Base-by-base conservation (phyloP, 2,888 invertebrate genomes). In the Horisme vitalbata region DNA sequence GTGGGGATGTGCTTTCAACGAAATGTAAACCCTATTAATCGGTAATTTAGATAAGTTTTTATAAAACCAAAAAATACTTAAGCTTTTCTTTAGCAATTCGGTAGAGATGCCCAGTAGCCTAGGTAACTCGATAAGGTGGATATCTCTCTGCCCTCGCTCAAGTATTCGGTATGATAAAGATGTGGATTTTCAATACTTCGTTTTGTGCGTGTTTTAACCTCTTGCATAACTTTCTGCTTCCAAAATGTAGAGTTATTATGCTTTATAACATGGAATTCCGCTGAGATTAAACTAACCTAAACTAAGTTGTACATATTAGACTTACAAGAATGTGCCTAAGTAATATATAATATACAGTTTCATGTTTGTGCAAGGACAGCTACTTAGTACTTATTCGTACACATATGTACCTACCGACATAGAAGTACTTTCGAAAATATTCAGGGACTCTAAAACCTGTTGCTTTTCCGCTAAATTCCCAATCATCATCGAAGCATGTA, bases 41-140 rank as follows among this genome's bases (percentile, higher is more conserved):
- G 32, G 24, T 12, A 0, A 31, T 44, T 65, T 69, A 52, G 56
- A 66, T 46, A 20, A 27, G 44, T 33, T 63, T 61, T 69, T 21
- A 35, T n/a, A 26, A 28, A 35, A 9, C 7, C 4, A 6, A 7
- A 13, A 14, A 44, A 24, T 37, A 41, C 49, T 71, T 81, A 67
- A 24, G 59, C 35, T 71, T 41, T 74, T 81, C 68, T 45, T 45
- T 28, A 23, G 30, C 37, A 38, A 53, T 37, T 44, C 43, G 45
- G 43, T 49, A 60, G 62, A 65, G 77, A 82, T 85, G 83, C 81
- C 87, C 89, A 87, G 89, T 88, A 88, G 89, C 89, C 88, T 89
- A 88, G 88, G 89, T 89, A 89, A 89, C 81, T 75, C 71, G 85
- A 89, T 80, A 86, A 82, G 75, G 75, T 87, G 87, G 81, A 84